Base-by-base conservation (phyloP, 2,113 vertebrate genomes). In the Burhinus bistriatus region DNA sequence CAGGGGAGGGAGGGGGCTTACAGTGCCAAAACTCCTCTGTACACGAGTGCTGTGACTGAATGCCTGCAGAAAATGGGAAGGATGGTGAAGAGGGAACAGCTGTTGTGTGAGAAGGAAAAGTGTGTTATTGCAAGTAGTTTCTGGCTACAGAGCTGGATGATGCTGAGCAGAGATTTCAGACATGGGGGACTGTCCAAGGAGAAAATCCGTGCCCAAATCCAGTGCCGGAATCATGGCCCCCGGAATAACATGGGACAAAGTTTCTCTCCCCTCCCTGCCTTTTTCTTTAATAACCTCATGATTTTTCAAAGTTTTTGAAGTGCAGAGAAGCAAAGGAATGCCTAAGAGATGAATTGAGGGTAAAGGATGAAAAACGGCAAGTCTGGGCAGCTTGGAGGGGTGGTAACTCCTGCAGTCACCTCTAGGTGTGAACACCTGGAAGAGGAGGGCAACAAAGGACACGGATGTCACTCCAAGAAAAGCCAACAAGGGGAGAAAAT, bases 41-140 rank as follows among this genome's bases (percentile, higher is more conserved):
- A 18, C 13, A 4, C 0, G 0, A 78, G 21, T 13, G 5, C 38
- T 44, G 52, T 6, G n/a, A 68, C 55, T 9, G 40, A 42, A 87
- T 27, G 20, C 15, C 38, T 79, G 5, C 32, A 38, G n/a, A 59
- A 84, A 87, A 59, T 1, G 16, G 12, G 42, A 80, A 68, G 18
- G 45, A 19, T 6, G 25, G 40, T 7, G 9, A 80, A 59, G 34
- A 76, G 40, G 21, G 57, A 86, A 58, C 14, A 92, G 51, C 45
- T 89, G 30, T 20, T 36, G 26, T 42, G 36, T 7, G 25, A 86
- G 36, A 6, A 65, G 32, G n/a, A 70, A 61, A 86, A 64, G 1
- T 54, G n/a, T 2, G 1, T 38, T 47, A 40, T 27, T 51, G 38
- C 3, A 6, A 45, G 27, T 11, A 59, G 58, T 38, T 87, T 59